Percentiles rank a stretch among this genome's conserved stretches.
These are phyloP conservation scores for Euplagia quadripunctaria DNA, from an alignment of 2,888 invertebrate genomes.

Conservation along the genomic window DNA sequence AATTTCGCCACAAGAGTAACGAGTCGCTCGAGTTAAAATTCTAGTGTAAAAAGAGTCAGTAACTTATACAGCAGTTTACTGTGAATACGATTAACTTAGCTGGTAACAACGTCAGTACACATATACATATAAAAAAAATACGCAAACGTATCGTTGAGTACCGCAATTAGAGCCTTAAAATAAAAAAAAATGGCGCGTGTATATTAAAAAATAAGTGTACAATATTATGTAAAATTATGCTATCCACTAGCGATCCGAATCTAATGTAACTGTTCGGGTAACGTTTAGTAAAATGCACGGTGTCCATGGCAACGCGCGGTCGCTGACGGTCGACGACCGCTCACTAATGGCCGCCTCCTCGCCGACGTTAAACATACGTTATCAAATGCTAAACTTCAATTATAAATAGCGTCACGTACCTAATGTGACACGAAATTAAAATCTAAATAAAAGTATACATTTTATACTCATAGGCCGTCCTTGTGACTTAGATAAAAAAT, in stretches of 20 bases:
- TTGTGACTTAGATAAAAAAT: conserved; percentile 76
- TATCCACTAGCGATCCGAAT: conserved; percentile 81
- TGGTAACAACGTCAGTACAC: conserved; percentile 43
- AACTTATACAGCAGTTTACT: conserved; percentile 11
- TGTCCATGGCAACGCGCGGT: conserved; percentile 60
- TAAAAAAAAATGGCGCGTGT: conserved; percentile 68
- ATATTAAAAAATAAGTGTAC: conserved; percentile 65
- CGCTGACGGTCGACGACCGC: conserved; percentile 59
- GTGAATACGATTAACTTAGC: conserved; percentile 20
- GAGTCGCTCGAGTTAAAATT: conserved; percentile 8
- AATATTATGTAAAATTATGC: conserved; percentile 73
- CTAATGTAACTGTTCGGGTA: conserved; percentile 80
- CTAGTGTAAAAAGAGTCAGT: conserved; percentile 20
- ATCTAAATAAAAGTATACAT: conserved; percentile 72
- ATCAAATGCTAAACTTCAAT: conserved; percentile 77
- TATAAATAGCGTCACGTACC: conserved; percentile 71
- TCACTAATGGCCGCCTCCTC: conserved; percentile 64
- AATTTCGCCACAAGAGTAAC: not conserved
- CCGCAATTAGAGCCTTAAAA: conserved; percentile 51
- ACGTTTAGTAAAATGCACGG: conserved; percentile 73
- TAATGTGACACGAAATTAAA: conserved; percentile 63
- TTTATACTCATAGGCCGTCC: conserved; percentile 78
- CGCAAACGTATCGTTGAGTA: conserved; percentile 8
- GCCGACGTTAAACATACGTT: conserved; percentile 56
- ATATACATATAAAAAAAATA: conserved; percentile 33